Base-by-base conservation (phyloP, 2,113 vertebrate genomes). In the Galemys pyrenaicus region DNA sequence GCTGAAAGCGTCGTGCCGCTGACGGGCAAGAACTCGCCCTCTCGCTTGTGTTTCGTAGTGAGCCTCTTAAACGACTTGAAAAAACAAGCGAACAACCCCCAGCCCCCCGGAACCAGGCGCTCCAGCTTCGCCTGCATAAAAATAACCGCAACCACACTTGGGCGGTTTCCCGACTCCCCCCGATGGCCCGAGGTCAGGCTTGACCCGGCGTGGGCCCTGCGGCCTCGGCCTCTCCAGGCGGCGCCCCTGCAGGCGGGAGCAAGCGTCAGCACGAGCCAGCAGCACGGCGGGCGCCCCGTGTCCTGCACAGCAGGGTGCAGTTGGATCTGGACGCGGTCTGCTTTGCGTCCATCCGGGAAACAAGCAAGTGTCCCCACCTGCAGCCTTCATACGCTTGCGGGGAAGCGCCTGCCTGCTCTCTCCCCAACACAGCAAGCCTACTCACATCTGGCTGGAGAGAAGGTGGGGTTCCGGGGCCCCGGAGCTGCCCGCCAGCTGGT, bases 401-500 rank as follows among this genome's bases (percentile, higher is more conserved):
- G 32, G n/a, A n/a, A 74, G 35, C 35, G 28, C 54, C 24, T 6
- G 44, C 44, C 9, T 9, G 6, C 19, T n/a, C 32, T 67, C 16
- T 6, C 15, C 75, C 74, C 22, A 2, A 19, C 19, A 22, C 30
- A 28, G 26, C 1, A 3, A 17, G 13, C 71, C 0, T 28, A 64
- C 30, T n/a, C 28, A 9, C 0, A 2, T 16, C 9, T 0, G 3
- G 5, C 24, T 24, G 75, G n/a, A 56, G 32, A 32, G 24, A 5
- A 2, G 2, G 0, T 9, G 20, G 39, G 41, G 22, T 1, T 13
- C 11, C 1, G 35, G 2, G 46, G 24, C 9, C 30, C 15, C 41
- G 16, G 22, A 19, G 2, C 44, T 39, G 1, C 0, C 44, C 24
- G 32, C 3, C 5, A 11, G 30, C 22, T 12, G 9, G 9, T 4